These are phyloP conservation scores for Cephalophus harveyi DNA, from an alignment of 2,113 vertebrate genomes.

Conservation along the genomic window DNA sequence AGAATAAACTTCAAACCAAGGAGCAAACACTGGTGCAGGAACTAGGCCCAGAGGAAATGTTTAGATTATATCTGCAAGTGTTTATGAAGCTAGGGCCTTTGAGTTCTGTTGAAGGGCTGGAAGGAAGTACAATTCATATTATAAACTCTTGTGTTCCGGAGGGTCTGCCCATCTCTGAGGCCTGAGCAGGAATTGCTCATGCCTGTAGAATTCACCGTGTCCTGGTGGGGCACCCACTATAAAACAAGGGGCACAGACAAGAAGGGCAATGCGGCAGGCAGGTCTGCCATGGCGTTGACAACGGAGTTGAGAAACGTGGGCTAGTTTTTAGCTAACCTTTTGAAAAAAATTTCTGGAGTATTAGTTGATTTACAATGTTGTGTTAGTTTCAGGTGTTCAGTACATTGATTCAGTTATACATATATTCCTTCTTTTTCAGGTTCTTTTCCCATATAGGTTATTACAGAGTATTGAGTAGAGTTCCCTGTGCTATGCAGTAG, in stretches of 20 bases:
- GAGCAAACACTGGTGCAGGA: neutral
- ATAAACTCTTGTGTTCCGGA: neutral
- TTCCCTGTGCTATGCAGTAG: neutral
- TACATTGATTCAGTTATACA: neutral
- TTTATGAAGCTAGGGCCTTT: neutral
- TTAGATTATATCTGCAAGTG: neutral
- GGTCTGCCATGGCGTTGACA: neutral
- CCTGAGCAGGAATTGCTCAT: neutral
- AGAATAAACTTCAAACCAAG: neutral
- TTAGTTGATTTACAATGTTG: neutral
- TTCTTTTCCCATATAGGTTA: neutral
- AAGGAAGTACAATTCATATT: neutral
- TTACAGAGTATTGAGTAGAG: neutral
- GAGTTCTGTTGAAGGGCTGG: neutral
- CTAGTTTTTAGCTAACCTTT: neutral
- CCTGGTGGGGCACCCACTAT: neutral
- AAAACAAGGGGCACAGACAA: neutral
- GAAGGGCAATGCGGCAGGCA: neutral
- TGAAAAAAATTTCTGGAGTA: neutral
- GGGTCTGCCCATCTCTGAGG: neutral
- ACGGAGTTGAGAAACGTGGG: neutral
- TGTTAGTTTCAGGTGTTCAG: neutral
- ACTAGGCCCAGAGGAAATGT: neutral
- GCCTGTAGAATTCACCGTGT: rapidly evolving
- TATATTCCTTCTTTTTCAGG: neutral